These are phyloP conservation scores for Chlorodrepanis virens DNA, from an alignment of 2,113 vertebrate genomes.

Conservation along the genomic window DNA sequence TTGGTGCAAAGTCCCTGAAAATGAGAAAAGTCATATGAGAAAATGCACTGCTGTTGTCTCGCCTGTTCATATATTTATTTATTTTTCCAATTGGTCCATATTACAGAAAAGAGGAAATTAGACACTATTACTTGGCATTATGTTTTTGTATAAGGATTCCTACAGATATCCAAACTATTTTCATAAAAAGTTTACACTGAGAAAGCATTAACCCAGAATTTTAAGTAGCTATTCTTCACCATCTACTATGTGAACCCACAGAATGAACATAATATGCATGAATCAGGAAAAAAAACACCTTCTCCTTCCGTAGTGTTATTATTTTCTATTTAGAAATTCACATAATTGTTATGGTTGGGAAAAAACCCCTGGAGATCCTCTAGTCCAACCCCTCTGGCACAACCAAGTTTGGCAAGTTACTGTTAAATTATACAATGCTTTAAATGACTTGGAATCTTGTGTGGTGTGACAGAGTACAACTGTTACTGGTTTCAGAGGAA, in stretches of 20 bases:
- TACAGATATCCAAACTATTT: neutral
- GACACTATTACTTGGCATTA: neutral
- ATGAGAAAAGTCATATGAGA: neutral
- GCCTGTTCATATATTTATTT: neutral
- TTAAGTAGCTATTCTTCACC: neutral
- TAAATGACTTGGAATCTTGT: neutral
- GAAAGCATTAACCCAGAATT: neutral
- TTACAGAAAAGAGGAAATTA: neutral
- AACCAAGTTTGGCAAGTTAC: neutral
- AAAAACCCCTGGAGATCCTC: neutral
- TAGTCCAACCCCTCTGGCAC: neutral
- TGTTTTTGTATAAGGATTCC: neutral
- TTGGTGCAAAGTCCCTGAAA: neutral
- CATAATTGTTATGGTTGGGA: neutral
- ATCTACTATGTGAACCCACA: neutral
- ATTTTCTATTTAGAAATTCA: neutral
- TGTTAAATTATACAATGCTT: neutral
- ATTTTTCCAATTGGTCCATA: neutral
- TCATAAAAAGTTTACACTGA: neutral
- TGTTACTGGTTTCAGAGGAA: neutral
- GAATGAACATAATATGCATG: neutral
- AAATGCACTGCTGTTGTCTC: neutral
- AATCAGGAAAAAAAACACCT: neutral
- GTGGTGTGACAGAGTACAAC: neutral
- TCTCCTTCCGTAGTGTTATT: neutral